phyloP scores from a whole-genome alignment of 2,113 vertebrate genomes.

The Apaloderma vittatum region DNA sequence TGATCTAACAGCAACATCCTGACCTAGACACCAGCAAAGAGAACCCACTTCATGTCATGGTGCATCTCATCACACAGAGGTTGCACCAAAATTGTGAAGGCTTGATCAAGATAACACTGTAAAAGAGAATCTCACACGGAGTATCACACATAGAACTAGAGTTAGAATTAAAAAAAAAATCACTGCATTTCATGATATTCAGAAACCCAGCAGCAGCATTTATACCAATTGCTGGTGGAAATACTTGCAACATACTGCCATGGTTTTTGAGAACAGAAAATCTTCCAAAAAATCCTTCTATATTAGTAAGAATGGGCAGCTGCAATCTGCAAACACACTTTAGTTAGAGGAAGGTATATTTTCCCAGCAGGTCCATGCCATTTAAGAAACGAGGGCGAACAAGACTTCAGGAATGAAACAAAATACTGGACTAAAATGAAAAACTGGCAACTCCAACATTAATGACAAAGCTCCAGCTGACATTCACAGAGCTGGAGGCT shows the following conservation, averaged over 20 bases:
- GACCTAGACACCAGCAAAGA: not conserved
- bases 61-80: not conserved
- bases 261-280: not conserved
- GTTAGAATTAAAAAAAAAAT: not conserved
- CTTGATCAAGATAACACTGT: not conserved
- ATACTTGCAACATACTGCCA: not conserved
- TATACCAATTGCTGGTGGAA: not conserved
- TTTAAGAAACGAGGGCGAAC: slow-evolving; percentile 9
- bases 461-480: not conserved
- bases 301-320: not conserved
- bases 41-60: not conserved
- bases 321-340: not conserved
- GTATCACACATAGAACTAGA: not conserved
- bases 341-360: not conserved
- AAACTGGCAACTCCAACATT: not conserved
- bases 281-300: not conserved
- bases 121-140: not conserved
- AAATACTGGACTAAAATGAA: not conserved
- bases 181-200: not conserved
- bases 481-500: not conserved
- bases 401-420: not conserved
- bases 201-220: not conserved
- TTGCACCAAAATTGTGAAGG: not conserved
- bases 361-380: not conserved
- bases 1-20: not conserved